These are phyloP conservation scores for Scolopax mira DNA, from an alignment of 2,113 vertebrate species.

Conservation along the genomic window DNA sequence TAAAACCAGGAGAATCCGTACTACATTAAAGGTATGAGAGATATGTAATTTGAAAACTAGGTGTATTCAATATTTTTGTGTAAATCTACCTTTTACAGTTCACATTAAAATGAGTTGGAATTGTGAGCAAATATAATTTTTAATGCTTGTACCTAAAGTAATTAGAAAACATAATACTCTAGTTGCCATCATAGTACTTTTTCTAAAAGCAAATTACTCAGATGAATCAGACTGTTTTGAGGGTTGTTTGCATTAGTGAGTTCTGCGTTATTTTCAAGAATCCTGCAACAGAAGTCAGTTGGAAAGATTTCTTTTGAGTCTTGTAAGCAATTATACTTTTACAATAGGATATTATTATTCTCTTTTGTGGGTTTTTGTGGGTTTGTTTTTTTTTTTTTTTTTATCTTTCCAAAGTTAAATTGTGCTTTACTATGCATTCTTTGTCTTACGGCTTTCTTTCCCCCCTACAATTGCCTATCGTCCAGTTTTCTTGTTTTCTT, in stretches of 20 bases:
- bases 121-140: neutral
- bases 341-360: neutral
- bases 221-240: neutral
- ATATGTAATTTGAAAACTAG: neutral
- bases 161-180: neutral
- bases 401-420: neutral
- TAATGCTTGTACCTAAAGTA: neutral
- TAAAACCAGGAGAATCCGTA: neutral
- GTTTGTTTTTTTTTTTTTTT: neutral
- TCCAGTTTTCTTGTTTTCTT: neutral
- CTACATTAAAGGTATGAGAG: neutral
- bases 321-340: neutral
- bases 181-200: neutral
- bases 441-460: neutral
- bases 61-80: neutral
- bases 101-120: neutral
- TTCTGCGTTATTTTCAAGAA: neutral
- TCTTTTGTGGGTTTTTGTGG: too few relatives aligned
- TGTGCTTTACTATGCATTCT: accelerated
- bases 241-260: neutral
- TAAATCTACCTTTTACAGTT: neutral
- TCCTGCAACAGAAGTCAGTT: neutral
- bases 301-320: neutral
- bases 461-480: neutral
- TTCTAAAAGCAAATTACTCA: neutral